These are phyloP conservation scores for Physocephala rufipes DNA, from an alignment of 2,888 invertebrate species.

Conservation along the genomic window DNA sequence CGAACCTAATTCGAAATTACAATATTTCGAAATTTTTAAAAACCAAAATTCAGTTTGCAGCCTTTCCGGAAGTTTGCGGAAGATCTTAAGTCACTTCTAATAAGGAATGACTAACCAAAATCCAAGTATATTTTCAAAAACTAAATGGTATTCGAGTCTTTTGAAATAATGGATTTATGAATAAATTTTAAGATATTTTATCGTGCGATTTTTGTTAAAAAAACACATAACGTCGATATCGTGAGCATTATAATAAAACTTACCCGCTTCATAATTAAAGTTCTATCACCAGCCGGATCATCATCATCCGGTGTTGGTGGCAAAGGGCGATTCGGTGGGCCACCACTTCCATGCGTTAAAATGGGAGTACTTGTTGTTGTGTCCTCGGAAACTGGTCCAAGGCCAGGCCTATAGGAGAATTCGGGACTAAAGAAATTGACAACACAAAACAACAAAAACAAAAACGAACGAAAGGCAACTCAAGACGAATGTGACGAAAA, in stretches of 20 bases:
- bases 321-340: constrained; percentile 89
- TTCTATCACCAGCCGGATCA: constrained; percentile 82
- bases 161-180: too few species aligned
- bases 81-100: too few species aligned
- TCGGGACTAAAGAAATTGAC: constrained; percentile 72
- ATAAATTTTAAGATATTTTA: too few species aligned
- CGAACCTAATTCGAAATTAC: too few species aligned
- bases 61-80: too few species aligned
- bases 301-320: constrained; percentile 96
- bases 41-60: too few species aligned
- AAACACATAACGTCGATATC: too few species aligned
- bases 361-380: constrained; percentile 60
- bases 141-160: too few species aligned
- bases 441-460: constrained; percentile 25
- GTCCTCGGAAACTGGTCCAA: constrained; percentile 72
- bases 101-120: too few species aligned
- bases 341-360: constrained; percentile 67
- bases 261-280: constrained; percentile 92
- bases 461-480: constrained; percentile 44
- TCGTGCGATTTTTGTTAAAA: too few species aligned
- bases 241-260: constrained; percentile 65
- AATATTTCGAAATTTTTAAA: too few species aligned
- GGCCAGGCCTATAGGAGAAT: constrained; percentile 82
- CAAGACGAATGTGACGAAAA: constrained; percentile 37
- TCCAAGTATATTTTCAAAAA: too few species aligned